These are phyloP conservation scores for Eulemur rubriventer DNA, from an alignment of 2,797 vertebrate species.

Conservation along the genomic window DNA sequence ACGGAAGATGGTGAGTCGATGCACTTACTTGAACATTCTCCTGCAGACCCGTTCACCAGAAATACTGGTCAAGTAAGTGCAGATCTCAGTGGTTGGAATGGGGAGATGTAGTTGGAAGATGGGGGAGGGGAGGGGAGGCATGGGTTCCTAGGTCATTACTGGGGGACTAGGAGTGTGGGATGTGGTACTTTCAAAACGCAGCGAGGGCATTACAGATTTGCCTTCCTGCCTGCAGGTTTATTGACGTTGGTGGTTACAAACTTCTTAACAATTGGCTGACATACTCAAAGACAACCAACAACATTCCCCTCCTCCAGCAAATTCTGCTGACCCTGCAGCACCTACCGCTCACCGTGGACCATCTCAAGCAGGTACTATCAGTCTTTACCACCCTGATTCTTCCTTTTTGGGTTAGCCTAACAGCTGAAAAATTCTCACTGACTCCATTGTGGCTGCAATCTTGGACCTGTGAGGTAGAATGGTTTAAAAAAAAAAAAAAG, in stretches of 20 bases:
- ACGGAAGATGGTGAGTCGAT: constrained; percentile 96
- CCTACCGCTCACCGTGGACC: constrained; percentile 95
- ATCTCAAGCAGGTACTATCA: constrained; percentile 93
- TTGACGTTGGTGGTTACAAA: constrained; percentile 94
- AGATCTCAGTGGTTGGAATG: neutral
- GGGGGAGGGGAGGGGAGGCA: neutral
- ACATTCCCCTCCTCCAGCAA: constrained; percentile 94
- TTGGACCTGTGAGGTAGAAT: neutral
- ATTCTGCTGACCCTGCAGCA: constrained; percentile 95
- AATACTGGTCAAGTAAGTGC: constrained; percentile 91
- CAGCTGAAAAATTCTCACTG: neutral
- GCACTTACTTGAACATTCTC: constrained; percentile 96
- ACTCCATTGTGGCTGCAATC: neutral
- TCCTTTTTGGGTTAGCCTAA: neutral
- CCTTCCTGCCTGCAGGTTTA: constrained; percentile 87
- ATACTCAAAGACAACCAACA: constrained; percentile 94
- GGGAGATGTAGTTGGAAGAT: neutral
- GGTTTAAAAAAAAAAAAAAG: neutral
- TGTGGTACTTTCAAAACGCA: neutral
- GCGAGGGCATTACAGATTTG: neutral
- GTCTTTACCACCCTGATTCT: neutral
- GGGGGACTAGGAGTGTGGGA: neutral
- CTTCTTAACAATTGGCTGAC: constrained; percentile 96
- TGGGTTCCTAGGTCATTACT: neutral
- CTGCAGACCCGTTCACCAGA: constrained; percentile 95